These are phyloP conservation scores for Sarcophaga bullata DNA, from an alignment of 1,140 invertebrate genomes.

Conservation along the genomic window DNA sequence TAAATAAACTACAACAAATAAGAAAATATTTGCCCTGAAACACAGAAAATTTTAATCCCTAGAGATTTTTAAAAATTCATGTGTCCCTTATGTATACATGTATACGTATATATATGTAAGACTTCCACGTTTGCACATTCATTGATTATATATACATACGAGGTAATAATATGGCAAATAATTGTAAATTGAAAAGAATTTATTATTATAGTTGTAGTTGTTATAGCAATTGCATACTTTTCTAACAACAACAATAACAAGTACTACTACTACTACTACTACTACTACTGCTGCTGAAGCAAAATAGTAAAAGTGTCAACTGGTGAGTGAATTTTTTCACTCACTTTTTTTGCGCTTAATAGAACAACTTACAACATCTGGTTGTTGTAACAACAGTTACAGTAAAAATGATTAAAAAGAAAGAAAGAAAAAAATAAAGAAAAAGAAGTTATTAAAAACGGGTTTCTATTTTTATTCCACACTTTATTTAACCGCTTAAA, in stretches of 20 bases:
- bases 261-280: too few species aligned
- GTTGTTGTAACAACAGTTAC: not conserved
- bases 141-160: not conserved
- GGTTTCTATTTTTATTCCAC: too few species aligned
- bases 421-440: too few species aligned
- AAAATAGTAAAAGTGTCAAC: constrained; percentile 1
- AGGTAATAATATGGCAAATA: not conserved
- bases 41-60: too few species aligned
- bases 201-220: not conserved
- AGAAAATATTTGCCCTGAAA: too few species aligned
- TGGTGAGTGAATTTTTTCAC: not conserved
- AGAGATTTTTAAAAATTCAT: not conserved
- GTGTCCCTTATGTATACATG: not conserved
- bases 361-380: not conserved
- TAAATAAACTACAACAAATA: too few species aligned
- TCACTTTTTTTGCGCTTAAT: not conserved
- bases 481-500: too few species aligned
- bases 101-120: not conserved
- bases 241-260: too few species aligned
- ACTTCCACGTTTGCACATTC: too few species aligned
- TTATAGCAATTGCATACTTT: not conserved
- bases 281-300: too few species aligned
- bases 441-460: too few species aligned
- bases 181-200: not conserved
- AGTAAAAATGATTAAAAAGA: too few species aligned